Conservation (phyloP, 2,113 vertebrate genomes). For the Cephalophus harveyi region DNA sequence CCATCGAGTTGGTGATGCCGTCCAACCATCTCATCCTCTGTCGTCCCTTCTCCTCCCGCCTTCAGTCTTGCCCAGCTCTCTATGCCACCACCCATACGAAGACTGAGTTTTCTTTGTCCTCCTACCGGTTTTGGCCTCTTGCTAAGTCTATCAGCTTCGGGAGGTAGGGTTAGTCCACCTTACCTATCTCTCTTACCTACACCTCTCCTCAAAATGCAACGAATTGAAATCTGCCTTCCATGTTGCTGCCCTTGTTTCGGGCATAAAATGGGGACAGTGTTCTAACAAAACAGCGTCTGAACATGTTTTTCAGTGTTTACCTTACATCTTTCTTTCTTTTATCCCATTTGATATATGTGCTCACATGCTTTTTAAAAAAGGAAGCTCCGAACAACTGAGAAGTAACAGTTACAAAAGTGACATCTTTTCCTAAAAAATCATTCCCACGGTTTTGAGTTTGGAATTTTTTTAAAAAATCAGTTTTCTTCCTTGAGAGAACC, state of each 20-base stretch:
- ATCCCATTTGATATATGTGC: background rate
- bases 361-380: background rate
- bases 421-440: background rate
- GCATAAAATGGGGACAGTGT: background rate
- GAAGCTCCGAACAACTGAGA: background rate
- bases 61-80: background rate
- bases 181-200: no score
- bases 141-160: background rate
- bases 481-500: background rate
- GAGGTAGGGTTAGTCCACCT: background rate
- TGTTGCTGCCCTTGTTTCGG: background rate
- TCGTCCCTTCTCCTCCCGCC: background rate
- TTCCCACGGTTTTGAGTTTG: background rate
- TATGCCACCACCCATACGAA: background rate
- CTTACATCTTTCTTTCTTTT: background rate
- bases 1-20: accelerated
- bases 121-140: background rate
- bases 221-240: background rate
- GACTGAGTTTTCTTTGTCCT: background rate
- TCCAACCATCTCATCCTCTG: background rate
- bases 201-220: background rate
- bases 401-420: background rate
- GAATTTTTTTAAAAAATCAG: background rate
- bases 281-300: background rate
- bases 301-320: background rate